Percentiles rank a stretch among this genome's conserved stretches.
phyloP scores from a whole-genome alignment of 2,888 invertebrate genomes.

The Thelaira solivaga region DNA sequence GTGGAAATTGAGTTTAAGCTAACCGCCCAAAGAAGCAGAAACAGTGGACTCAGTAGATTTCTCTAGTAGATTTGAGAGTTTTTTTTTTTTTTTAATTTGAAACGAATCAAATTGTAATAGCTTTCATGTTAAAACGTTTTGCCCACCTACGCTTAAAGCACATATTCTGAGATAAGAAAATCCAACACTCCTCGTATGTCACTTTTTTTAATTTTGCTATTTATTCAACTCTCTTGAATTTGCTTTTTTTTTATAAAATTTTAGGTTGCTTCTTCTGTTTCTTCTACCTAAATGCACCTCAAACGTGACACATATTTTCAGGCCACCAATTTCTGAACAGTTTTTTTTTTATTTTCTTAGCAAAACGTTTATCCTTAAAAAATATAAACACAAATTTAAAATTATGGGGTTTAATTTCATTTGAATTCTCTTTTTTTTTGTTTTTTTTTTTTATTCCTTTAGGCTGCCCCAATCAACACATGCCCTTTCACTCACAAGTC shows the following conservation, averaged over 20 bases:
- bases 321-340: neutral
- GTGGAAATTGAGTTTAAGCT: too few relatives aligned
- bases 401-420: slow-evolving; percentile 50
- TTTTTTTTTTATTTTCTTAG: neutral
- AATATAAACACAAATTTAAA: slow-evolving; percentile 47
- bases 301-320: slow-evolving; percentile 51
- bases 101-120: too few relatives aligned
- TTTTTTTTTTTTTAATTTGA: too few relatives aligned
- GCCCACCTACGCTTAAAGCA: too few relatives aligned
- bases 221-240: too few relatives aligned
- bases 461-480: slow-evolving; percentile 51
- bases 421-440: neutral
- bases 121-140: too few relatives aligned
- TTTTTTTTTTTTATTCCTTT: neutral
- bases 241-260: neutral
- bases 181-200: too few relatives aligned
- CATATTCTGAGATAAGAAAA: too few relatives aligned
- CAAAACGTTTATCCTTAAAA: slow-evolving; percentile 37
- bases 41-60: too few relatives aligned
- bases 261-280: neutral
- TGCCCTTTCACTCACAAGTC: slow-evolving; percentile 16
- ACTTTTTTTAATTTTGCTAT: too few relatives aligned
- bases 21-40: too few relatives aligned
- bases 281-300: neutral
- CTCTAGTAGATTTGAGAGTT: too few relatives aligned